Evolutionary conservation across 2,113 vertebrate genomes (phyloP).

Genomic region (Sminthopsis crassicaudata): DNA sequence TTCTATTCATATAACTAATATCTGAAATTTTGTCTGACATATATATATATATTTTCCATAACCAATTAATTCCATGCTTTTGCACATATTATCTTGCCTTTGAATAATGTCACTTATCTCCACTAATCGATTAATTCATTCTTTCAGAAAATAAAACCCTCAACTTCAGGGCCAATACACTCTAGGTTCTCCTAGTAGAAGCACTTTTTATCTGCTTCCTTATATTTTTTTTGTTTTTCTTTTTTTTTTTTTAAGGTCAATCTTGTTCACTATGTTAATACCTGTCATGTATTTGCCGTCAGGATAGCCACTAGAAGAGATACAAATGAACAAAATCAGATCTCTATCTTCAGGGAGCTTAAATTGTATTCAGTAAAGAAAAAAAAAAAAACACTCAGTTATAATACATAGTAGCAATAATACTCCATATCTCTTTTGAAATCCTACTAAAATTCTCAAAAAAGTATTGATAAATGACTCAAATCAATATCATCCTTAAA

Average conservation of each 20-base stretch:
- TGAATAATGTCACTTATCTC: background rate
- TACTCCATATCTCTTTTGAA: background rate
- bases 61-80: background rate
- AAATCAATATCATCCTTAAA: too few relatives aligned
- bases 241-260: too few relatives aligned
- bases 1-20: constrained; percentile 13
- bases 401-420: background rate
- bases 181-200: too few relatives aligned
- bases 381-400: background rate
- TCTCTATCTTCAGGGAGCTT: background rate
- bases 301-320: background rate
- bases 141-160: background rate
- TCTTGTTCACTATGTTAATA: too few relatives aligned
- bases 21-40: constrained; percentile 31
- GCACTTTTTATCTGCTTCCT: too few relatives aligned
- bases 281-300: background rate
- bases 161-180: too few relatives aligned
- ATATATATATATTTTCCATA: background rate
- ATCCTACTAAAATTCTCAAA: background rate
- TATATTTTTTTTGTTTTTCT: too few relatives aligned
- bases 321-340: background rate
- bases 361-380: background rate
- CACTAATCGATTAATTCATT: background rate
- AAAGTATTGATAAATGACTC: background rate
- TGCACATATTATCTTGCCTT: background rate